Conservation (phyloP, 2,113 vertebrate species). For the Callospermophilus lateralis region DNA sequence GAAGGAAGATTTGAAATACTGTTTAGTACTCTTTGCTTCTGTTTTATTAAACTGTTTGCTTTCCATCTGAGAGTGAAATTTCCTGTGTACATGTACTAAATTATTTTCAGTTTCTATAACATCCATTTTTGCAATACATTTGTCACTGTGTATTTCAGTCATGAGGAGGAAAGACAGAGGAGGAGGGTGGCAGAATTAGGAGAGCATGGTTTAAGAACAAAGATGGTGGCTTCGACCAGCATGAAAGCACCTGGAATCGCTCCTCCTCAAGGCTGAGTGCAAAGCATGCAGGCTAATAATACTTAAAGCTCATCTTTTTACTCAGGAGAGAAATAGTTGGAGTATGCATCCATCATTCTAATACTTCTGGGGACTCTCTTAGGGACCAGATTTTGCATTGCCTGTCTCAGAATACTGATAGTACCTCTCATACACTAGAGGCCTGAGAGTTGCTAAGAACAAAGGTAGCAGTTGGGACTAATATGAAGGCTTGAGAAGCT, state of each 20-base stretch:
- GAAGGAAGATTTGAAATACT: too few species aligned
- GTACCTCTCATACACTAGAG: not conserved
- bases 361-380: not conserved
- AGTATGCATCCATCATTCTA: not conserved
- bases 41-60: slow-evolving; percentile 15
- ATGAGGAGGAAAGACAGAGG: not conserved
- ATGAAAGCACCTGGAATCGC: too few species aligned
- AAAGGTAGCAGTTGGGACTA: not conserved
- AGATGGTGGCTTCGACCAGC: not conserved
- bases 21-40: not conserved
- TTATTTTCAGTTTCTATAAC: not conserved
- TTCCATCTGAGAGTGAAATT: not conserved
- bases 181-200: not conserved
- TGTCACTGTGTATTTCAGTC: not conserved
- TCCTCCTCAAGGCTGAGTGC: not conserved
- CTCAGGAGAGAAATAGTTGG: not conserved
- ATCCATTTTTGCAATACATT: not conserved
- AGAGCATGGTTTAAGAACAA: not conserved
- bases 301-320: not conserved
- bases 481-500: not conserved
- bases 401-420: not conserved
- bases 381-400: not conserved
- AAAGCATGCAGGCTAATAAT: not conserved
- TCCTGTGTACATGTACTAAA: not conserved
- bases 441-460: not conserved